phyloP scores from a whole-genome alignment of 2,113 vertebrate genomes.

The Copsychus sechellarum region DNA sequence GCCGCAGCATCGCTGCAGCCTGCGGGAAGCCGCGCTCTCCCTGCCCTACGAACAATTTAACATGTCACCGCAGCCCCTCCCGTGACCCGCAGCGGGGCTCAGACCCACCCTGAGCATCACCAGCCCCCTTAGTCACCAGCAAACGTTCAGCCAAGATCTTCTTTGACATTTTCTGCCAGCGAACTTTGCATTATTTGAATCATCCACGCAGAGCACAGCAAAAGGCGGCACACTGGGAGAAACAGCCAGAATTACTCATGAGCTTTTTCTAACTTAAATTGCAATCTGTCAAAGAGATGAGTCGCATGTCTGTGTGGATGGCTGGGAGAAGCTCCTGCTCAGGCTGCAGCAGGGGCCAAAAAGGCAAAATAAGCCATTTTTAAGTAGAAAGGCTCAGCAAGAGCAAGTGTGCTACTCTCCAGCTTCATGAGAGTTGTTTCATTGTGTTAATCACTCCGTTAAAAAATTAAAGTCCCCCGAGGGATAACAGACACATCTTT shows the following conservation, averaged over 20 bases:
- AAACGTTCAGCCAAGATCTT: neutral
- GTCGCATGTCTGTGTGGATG: neutral
- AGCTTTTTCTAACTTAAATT: neutral
- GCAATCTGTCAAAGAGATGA: neutral
- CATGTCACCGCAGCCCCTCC: neutral
- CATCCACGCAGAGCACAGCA: neutral
- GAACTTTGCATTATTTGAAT: constrained; percentile 29
- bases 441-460: neutral
- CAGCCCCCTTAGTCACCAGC: neutral
- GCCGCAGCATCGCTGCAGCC: neutral
- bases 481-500: neutral
- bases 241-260: constrained; percentile 47
- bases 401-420: neutral
- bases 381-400: neutral
- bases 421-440: neutral
- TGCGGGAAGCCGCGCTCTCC: neutral
- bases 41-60: neutral
- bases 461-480: neutral
- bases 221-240: neutral
- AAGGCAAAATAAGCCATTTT: neutral
- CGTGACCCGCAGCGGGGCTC: neutral
- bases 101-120: neutral
- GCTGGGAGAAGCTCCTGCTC: neutral
- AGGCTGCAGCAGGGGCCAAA: neutral
- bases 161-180: constrained; percentile 1